These are phyloP conservation scores for Macquaria australasica DNA, from an alignment of 2,113 vertebrate genomes.

Conservation along the genomic window DNA sequence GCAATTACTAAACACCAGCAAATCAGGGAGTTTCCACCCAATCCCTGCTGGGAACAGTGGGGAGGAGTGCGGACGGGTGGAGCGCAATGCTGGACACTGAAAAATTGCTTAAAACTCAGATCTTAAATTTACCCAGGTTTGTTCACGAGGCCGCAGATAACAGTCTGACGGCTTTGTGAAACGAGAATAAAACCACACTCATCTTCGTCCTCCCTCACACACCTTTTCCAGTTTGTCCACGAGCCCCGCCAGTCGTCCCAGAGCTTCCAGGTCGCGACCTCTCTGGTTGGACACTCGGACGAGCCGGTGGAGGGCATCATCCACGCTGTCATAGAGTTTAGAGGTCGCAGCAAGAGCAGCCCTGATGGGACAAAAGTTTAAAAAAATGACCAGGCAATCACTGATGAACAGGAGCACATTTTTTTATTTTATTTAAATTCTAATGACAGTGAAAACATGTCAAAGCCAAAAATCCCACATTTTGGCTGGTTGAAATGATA, in stretches of 20 bases:
- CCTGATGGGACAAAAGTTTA: constrained; percentile 69
- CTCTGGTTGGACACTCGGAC: constrained; percentile 90
- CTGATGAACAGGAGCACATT: fast-evolving
- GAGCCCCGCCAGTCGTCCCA: constrained; percentile 77
- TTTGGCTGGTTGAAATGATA: neutral
- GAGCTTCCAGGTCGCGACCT: constrained; percentile 86
- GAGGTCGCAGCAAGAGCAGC: constrained; percentile 83
- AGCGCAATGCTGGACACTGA: neutral
- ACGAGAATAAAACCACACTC: neutral
- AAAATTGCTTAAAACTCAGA: neutral
- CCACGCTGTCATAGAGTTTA: constrained; percentile 87
- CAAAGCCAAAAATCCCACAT: neutral
- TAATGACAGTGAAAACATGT: neutral
- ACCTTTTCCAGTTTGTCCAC: constrained; percentile 86
- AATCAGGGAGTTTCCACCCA: constrained; percentile 3
- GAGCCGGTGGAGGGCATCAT: constrained; percentile 91
- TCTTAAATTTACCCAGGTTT: neutral
- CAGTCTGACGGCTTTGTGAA: neutral
- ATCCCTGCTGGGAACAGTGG: neutral
- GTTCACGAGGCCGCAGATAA: too few relatives aligned
- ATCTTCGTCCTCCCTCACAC: neutral
- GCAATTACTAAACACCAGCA: neutral
- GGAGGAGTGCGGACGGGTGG: neutral
- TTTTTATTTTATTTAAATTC: neutral
- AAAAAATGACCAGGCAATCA: neutral